These are phyloP conservation scores for Orthonyx spaldingii DNA, from an alignment of 2,113 vertebrate genomes.

Conservation along the genomic window DNA sequence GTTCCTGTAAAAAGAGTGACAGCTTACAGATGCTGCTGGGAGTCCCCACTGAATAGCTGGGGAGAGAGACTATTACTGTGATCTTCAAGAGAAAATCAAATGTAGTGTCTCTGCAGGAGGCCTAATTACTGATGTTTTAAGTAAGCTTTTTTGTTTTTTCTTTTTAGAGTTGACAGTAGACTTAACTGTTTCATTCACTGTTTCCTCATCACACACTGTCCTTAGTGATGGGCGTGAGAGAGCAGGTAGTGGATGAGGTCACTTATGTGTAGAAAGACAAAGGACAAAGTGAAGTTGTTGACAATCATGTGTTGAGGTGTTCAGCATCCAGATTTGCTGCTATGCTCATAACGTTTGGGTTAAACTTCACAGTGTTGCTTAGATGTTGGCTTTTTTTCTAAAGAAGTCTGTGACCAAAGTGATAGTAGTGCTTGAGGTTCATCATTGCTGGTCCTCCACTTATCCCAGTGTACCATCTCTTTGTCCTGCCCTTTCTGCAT, in stretches of 20 bases:
- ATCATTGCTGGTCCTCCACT: not conserved
- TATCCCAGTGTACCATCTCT: not conserved
- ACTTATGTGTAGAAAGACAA: not conserved
- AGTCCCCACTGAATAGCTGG: not conserved
- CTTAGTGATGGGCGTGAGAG: not conserved
- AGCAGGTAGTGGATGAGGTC: not conserved
- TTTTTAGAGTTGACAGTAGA: not conserved
- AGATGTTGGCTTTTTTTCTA: not conserved
- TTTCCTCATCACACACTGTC: not conserved
- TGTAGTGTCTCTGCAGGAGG: not conserved
- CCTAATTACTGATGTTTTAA: not conserved
- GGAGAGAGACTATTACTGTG: not conserved
- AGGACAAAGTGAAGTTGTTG: not conserved
- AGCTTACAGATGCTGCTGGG: slow-evolving; percentile 38
- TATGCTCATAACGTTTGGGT: not conserved
- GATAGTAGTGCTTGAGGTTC: not conserved
- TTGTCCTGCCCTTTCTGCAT: not conserved
- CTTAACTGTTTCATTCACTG: not conserved
- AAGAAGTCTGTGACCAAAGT: not conserved
- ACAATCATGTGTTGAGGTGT: not conserved
- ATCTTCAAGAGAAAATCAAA: not conserved
- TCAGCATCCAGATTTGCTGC: not conserved
- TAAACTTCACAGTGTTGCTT: not conserved
- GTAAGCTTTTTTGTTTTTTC: not conserved
- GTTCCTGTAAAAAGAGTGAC: slow-evolving; percentile 25